Conservation (phyloP, 2,888 invertebrate species). For the Sarcophaga variegata region DNA sequence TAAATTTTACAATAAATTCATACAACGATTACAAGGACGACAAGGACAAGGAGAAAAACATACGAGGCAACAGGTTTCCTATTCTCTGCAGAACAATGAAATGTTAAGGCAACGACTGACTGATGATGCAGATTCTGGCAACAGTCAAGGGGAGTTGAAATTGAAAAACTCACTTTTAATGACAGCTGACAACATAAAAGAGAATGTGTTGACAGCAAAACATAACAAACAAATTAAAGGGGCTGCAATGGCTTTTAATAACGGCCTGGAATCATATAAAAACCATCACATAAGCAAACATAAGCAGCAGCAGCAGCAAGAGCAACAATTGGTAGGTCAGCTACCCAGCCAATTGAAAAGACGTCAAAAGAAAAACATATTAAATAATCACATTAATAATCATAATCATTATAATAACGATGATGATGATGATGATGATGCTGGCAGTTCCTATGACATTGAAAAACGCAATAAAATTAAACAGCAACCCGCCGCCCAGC, state of each 20-base stretch:
- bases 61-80: slow-evolving; percentile 28
- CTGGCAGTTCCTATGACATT: slow-evolving; percentile 9
- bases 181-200: slow-evolving; percentile 33
- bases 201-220: slow-evolving; percentile 35
- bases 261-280: slow-evolving; percentile 24
- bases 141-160: neutral
- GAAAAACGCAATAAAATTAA: slow-evolving; percentile 32
- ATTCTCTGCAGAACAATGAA: slow-evolving; percentile 25
- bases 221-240: neutral
- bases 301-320: slow-evolving; percentile 14
- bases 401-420: neutral
- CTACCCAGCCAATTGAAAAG: slow-evolving; percentile 29
- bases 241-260: neutral
- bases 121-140: neutral
- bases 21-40: slow-evolving; percentile 40
- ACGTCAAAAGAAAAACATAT: slow-evolving; percentile 50
- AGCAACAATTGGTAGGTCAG: slow-evolving; percentile 2
- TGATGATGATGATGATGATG: too few relatives aligned
- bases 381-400: slow-evolving; percentile 11
- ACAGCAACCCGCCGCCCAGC: slow-evolving; percentile 1
- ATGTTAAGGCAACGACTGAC: slow-evolving; percentile 33
- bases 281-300: slow-evolving; percentile 14
- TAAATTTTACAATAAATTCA: slow-evolving; percentile 18
- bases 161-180: neutral
- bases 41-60: neutral